These are phyloP conservation scores for Eupsittula cactorum DNA, from an alignment of 2,113 vertebrate species.

Conservation along the genomic window DNA sequence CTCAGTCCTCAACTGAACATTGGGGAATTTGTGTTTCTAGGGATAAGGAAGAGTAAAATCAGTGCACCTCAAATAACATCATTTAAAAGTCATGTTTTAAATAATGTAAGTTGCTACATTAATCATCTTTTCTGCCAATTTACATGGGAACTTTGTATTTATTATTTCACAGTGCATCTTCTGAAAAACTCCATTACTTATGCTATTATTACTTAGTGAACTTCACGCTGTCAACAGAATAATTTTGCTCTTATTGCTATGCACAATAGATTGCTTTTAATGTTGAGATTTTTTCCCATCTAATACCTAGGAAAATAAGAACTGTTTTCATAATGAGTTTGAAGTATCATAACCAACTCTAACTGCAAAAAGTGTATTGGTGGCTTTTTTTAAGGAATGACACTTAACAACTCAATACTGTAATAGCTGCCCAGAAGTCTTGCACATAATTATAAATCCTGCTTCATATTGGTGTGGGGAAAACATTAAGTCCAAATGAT, in stretches of 20 bases:
- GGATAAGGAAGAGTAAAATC: not conserved
- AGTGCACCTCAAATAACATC: rapidly evolving
- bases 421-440: not conserved
- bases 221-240: not conserved
- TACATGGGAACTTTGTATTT: not conserved
- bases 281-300: not conserved
- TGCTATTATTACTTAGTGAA: not conserved
- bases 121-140: not conserved
- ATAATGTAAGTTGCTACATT: not conserved
- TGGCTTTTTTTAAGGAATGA: not conserved
- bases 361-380: not conserved
- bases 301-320: not conserved
- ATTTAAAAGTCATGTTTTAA: not conserved
- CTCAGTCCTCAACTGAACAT: not conserved
- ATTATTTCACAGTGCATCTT: not conserved
- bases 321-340: not conserved
- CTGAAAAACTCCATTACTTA: not conserved
- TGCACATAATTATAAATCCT: not conserved
- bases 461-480: not conserved
- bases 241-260: not conserved
- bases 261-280: not conserved
- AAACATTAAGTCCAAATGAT: not conserved
- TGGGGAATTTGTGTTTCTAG: not conserved
- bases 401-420: not conserved
- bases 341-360: not conserved